phyloP scores from a whole-genome alignment of 1,140 invertebrate species.

The Alviniconcha marisindica region DNA sequence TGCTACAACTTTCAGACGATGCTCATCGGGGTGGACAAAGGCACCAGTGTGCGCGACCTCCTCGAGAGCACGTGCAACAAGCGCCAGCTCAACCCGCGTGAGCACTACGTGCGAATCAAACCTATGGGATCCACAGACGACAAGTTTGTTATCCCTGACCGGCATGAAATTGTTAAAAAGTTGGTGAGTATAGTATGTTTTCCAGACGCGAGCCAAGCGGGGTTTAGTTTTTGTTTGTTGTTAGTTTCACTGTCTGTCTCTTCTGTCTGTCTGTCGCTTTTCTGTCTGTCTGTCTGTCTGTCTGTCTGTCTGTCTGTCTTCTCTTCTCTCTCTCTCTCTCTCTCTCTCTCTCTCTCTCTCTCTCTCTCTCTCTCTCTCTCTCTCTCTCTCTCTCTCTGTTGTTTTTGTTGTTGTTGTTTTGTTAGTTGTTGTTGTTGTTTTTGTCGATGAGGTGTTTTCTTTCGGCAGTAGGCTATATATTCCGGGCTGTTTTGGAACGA shows the following conservation, averaged over 20 bases:
- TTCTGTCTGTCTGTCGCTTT: background rate
- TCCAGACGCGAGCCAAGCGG: background rate
- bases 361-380: background rate
- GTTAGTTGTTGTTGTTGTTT: too few relatives aligned
- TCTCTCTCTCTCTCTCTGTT: background rate
- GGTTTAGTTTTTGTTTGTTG: background rate
- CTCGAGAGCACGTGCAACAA: conserved; percentile 92
- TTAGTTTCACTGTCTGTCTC: background rate
- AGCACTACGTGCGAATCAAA: conserved; percentile 96
- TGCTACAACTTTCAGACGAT: conserved; percentile 76
- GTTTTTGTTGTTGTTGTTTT: too few relatives aligned
- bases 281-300: background rate
- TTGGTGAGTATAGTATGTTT: conserved; percentile 84
- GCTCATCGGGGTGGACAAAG: conserved; percentile 84
- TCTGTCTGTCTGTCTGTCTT: too few relatives aligned
- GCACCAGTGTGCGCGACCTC: conserved; percentile 97
- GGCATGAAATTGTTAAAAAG: conserved; percentile 96
- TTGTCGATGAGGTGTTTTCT: too few relatives aligned
- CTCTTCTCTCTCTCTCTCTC: too few relatives aligned
- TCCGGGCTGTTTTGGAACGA: too few relatives aligned
- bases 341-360: background rate
- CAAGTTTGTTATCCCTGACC: conserved; percentile 83
- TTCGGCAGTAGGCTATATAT: too few relatives aligned
- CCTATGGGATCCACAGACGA: conserved; percentile 79
- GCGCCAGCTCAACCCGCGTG: conserved; percentile 92